phyloP scores from a whole-genome alignment of 1,140 invertebrate genomes.

The Bombus picipes region DNA sequence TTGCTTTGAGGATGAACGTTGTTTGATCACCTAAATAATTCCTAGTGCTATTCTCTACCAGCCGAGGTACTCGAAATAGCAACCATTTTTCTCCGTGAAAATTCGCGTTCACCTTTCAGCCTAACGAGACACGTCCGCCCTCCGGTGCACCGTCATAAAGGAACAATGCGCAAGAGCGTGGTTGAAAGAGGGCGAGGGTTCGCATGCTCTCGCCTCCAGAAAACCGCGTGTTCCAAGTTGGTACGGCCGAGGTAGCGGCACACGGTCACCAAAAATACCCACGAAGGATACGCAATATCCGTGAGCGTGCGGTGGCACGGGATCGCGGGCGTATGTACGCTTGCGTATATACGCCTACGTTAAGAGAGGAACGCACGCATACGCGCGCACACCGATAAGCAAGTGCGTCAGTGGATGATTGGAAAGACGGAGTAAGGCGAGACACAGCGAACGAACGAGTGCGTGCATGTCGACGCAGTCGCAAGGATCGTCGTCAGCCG shows the following conservation, averaged over 20 bases:
- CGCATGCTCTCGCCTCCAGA: background rate
- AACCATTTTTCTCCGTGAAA: background rate
- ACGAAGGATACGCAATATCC: conserved; percentile 48
- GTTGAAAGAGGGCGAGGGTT: conserved; percentile 3
- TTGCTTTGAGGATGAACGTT: too few species aligned
- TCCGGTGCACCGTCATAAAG: background rate
- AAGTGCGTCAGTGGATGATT: conserved; percentile 1
- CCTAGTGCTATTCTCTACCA: too few species aligned
- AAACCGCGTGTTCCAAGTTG: conserved; percentile 1
- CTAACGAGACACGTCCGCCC: background rate
- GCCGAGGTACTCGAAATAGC: background rate
- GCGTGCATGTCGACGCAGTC: conserved; percentile 46
- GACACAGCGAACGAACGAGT: background rate
- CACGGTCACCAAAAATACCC: conserved; percentile 62
- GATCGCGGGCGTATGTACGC: conserved; percentile 52
- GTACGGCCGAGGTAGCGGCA: background rate
- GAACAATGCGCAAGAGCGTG: background rate
- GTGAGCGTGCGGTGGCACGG: conserved; percentile 43
- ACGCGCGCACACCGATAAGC: conserved; percentile 17
- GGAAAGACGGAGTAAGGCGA: background rate
- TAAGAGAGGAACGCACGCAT: background rate
- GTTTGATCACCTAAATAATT: too few species aligned
- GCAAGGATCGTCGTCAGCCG: conserved; percentile 62
- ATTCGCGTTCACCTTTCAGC: background rate
- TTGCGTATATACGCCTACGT: too few species aligned